Evolutionary conservation across 2,888 invertebrate genomes (phyloP).

Genomic region (Tenthredo distinguenda): DNA sequence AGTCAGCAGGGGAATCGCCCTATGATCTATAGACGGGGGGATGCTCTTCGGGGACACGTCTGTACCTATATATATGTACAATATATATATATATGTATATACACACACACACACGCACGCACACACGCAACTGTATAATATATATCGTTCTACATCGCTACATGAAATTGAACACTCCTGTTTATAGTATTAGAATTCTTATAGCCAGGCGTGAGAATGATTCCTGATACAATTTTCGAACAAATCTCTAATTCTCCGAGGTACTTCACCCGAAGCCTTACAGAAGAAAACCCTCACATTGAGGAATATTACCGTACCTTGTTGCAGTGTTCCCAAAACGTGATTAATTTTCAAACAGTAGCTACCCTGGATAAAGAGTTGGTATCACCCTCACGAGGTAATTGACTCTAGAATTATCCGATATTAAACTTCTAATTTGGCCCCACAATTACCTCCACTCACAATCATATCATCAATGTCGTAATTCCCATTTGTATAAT

Average conservation of each 20-base stretch:
- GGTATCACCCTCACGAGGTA: neutral
- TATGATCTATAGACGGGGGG: constrained; percentile 72
- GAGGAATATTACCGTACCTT: no score
- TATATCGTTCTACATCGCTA: constrained; percentile 3
- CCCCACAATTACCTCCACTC: neutral
- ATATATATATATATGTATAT: no score
- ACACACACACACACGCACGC: neutral
- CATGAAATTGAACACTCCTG: neutral
- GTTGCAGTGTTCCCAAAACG: no score
- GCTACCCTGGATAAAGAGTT: no score
- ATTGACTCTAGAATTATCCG: neutral
- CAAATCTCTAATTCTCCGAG: neutral
- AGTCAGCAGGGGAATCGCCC: constrained; percentile 74
- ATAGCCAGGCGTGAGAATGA: constrained; percentile 10
- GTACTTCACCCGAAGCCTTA: no score
- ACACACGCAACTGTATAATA: neutral
- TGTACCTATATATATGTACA: neutral
- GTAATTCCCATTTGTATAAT: constrained; percentile 11
- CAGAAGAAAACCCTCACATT: no score
- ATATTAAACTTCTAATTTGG: neutral
- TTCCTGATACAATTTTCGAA: neutral
- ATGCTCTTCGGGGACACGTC: constrained; percentile 46
- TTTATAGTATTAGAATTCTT: neutral
- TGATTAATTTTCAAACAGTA: no score
- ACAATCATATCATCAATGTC: neutral